Evolutionary conservation across 2,888 invertebrate species (phyloP).

Genomic region (Gymnosoma rotundatum): DNA sequence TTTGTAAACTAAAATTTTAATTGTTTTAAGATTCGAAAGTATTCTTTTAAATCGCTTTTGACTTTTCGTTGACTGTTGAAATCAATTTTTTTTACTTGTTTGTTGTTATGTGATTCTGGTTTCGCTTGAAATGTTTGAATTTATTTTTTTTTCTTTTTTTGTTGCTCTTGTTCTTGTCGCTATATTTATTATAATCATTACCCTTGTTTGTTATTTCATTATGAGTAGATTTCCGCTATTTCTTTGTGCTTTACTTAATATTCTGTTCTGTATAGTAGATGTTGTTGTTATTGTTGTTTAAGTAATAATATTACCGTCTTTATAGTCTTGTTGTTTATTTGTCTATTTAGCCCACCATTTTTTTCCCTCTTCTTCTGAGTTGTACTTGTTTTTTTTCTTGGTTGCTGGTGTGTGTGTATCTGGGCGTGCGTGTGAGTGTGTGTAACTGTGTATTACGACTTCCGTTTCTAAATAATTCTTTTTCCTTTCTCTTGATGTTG

Average conservation of each 20-base stretch:
- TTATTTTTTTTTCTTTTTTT: background rate
- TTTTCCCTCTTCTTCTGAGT: constrained; percentile 8
- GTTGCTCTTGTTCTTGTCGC: background rate
- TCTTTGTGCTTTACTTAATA: constrained; percentile 10
- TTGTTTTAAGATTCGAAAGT: background rate
- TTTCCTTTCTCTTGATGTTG: constrained; percentile 13
- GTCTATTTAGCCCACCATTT: constrained; percentile 56
- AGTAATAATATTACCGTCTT: constrained; percentile 48
- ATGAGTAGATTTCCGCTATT: constrained; percentile 63
- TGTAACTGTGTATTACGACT: constrained; percentile 51
- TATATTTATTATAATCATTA: constrained; percentile 64
- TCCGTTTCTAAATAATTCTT: constrained; percentile 54
- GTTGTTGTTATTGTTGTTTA: constrained; percentile 6
- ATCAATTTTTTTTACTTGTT: background rate
- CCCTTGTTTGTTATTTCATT: constrained; percentile 69
- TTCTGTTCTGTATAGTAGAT: background rate
- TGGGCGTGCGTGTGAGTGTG: constrained; percentile 1
- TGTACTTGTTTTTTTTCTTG: background rate
- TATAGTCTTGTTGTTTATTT: constrained; percentile 46
- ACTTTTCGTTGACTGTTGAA: background rate
- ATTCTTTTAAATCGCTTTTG: background rate
- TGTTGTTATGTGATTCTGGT: background rate
- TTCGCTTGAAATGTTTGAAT: background rate
- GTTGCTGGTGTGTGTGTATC: background rate
- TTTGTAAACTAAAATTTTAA: too few relatives aligned